Evolutionary conservation across 2,113 vertebrate genomes (phyloP), one percentile per base, ranked within the genome.

Genomic region (Mionectes macconnelli): DNA sequence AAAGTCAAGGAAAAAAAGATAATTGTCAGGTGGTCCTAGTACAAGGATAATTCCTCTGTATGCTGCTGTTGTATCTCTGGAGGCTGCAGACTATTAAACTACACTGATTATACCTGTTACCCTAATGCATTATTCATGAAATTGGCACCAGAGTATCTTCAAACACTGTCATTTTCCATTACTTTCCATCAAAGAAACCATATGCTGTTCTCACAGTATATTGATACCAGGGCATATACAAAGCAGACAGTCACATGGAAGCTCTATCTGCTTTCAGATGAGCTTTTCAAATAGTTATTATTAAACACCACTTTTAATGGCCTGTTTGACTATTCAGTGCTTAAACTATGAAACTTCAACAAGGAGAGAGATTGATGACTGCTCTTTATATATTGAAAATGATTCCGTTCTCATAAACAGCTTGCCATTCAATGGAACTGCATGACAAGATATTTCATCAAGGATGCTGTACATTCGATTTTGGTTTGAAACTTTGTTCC

Each of bases 141-240:
- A 94, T 90, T 92, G 96, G 93, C 94, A 97, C 97, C 90, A 97
- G 97, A 97, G 85, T 95, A 97, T 98, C 97, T 98, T 99, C 97
- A 98, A 98, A 98, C 97, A 96, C 97, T 98, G 98, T 98, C 98
- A 98, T 98, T 98, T 98, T 97, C 97, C 97, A 98, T 98, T 98
- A 98, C 95, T 95, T 98, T 97, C 97, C 98, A 97, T 98, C 98
- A 98, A 97, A 97, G 96, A 96, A 97, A 87, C 98, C 97, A 97
- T 98, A 98, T 98, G 98, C 95, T 97, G 75, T 96, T 96, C 87
- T 96, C 66, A 68, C 40, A 56, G 93, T 28, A 33, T 95, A 96
- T 42, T 94, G 91, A 94, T 94, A 95, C 47, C 22, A 72, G 80
- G 68, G 49, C 84, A 89, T 80, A 79, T 33, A 88, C 60, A 94